Percentiles rank a stretch among this genome's conserved stretches.
phyloP scores from a whole-genome alignment of 1,140 invertebrate species.

The Drosophila pseudoobscura region DNA sequence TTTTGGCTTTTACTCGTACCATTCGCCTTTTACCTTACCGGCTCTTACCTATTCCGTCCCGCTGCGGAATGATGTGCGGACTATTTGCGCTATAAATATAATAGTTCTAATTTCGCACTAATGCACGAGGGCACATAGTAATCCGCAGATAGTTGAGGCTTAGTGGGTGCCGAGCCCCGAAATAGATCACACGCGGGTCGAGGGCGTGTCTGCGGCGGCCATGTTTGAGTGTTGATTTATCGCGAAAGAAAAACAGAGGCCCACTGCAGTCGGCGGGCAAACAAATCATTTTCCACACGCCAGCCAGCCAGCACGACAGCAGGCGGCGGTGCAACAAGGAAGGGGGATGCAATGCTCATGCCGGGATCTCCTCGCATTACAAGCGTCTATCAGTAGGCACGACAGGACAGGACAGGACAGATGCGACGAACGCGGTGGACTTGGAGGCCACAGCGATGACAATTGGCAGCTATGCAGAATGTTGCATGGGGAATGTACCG shows the following conservation, averaged over 20 bases:
- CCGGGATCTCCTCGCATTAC: conserved; percentile 5
- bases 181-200: no score
- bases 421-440: conserved; percentile 10
- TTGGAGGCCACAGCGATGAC: conserved; percentile 13
- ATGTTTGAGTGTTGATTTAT: conserved; percentile 52
- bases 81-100: conserved; percentile 57
- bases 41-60: not conserved
- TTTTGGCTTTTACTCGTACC: not conserved
- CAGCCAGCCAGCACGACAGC: not conserved
- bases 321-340: no score
- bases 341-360: conserved; percentile 5
- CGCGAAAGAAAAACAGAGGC: conserved; percentile 23
- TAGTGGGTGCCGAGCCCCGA: not conserved
- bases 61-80: conserved; percentile 33
- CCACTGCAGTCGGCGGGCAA: conserved; percentile 30
- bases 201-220: conserved; percentile 1
- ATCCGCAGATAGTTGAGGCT: conserved; percentile 11
- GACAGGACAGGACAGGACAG: conserved; percentile 13
- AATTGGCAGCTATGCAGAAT: conserved; percentile 43
- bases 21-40: conserved; percentile 26
- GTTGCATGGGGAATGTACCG: conserved; percentile 6
- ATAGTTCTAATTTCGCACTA: conserved; percentile 56
- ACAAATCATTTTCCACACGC: conserved; percentile 55
- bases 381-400: conserved; percentile 11
- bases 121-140: conserved; percentile 32